Evolutionary conservation across 1,140 invertebrate genomes (phyloP).

Genomic region (Ips nitidus): DNA sequence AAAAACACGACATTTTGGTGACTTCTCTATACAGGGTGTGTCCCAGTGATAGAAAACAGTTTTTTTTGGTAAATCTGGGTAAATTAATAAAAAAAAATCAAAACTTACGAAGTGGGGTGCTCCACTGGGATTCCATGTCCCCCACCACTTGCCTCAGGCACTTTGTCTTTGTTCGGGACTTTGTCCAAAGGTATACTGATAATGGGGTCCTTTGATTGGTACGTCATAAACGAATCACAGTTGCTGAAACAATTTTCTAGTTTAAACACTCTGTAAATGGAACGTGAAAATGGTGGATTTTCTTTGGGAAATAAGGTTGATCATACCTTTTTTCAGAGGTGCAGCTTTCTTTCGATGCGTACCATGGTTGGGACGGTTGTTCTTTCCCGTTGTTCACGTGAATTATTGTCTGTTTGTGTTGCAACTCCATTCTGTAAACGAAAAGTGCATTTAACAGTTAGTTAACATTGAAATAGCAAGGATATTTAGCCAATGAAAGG

Average conservation of each 20-base stretch:
- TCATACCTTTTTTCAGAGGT: slow-evolving; percentile 39
- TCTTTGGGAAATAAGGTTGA: neutral
- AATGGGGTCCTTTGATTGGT: slow-evolving; percentile 58
- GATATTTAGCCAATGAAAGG: slow-evolving; percentile 1
- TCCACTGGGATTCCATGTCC: slow-evolving; percentile 52
- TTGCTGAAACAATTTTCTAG: slow-evolving; percentile 34
- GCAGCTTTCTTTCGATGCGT: slow-evolving; percentile 41
- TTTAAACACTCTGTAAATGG: neutral
- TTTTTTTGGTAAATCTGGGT: no score
- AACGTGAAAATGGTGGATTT: neutral
- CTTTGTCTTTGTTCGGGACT: slow-evolving; percentile 47
- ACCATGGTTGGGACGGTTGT: slow-evolving; percentile 35
- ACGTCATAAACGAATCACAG: slow-evolving; percentile 45
- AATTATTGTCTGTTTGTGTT: slow-evolving; percentile 32
- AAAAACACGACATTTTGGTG: no score
- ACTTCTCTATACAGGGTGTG: no score
- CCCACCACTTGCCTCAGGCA: slow-evolving; percentile 37
- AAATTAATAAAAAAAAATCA: neutral
- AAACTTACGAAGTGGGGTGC: slow-evolving; percentile 59
- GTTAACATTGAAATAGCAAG: slow-evolving; percentile 6
- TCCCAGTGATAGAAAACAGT: no score
- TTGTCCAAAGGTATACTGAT: slow-evolving; percentile 42
- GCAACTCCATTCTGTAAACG: slow-evolving; percentile 42
- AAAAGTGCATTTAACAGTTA: neutral
- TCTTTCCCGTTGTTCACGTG: slow-evolving; percentile 32